Conservation (phyloP, 1,140 invertebrate genomes). For the Galleria mellonella region DNA sequence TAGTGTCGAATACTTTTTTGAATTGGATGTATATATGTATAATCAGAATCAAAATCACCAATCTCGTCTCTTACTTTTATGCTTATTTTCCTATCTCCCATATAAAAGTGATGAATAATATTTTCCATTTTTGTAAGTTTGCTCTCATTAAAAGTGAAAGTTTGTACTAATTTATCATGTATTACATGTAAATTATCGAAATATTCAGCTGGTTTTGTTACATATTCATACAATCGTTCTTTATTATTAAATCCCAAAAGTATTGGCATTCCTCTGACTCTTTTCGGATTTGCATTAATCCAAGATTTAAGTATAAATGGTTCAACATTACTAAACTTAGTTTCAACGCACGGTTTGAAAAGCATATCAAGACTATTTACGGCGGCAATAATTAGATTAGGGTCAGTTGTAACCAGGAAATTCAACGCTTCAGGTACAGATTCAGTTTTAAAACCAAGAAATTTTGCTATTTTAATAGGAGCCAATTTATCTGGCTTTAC, state of each 20-base stretch:
- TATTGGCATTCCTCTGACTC: neutral
- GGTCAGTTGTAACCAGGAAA: neutral
- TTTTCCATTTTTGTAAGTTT: constrained; percentile 6
- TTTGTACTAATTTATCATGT: constrained; percentile 10
- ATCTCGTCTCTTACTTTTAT: constrained; percentile 11
- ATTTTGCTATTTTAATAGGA: constrained; percentile 6
- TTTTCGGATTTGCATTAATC: neutral
- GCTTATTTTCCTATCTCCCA: constrained; percentile 22
- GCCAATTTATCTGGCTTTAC: constrained; percentile 2
- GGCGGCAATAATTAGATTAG: constrained; percentile 5
- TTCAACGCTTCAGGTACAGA: constrained; percentile 3
- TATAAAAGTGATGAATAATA: constrained; percentile 23
- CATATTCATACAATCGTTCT: neutral
- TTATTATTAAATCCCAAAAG: constrained; percentile 6
- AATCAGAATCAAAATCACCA: constrained; percentile 26
- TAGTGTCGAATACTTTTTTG: constrained; percentile 24
- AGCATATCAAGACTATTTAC: neutral
- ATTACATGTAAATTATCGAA: constrained; percentile 17
- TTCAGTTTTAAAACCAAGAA: constrained; percentile 8
- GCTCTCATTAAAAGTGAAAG: constrained; percentile 17
- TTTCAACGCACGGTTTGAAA: constrained; percentile 7
- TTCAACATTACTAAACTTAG: neutral
- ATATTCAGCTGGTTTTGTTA: constrained; percentile 6
- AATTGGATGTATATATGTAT: constrained; percentile 26
- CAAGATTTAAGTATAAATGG: neutral